Base-by-base conservation (phyloP, 2,888 invertebrate genomes). In the Campoplex capitator region DNA sequence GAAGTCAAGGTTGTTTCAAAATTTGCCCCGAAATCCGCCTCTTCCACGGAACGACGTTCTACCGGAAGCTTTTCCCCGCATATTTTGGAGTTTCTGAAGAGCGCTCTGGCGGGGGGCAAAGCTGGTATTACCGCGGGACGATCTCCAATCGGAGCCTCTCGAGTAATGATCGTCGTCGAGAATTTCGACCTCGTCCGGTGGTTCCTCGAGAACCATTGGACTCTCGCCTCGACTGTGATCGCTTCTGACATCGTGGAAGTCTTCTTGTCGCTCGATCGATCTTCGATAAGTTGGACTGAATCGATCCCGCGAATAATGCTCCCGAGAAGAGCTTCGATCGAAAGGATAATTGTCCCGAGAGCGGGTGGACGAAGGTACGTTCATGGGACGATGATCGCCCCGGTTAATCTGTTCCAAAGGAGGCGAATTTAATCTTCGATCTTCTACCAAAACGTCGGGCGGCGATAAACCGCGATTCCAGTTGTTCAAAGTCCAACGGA, bases 401-500 rank as follows among this genome's bases (percentile, higher is more conserved):
- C 88, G 91, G 65, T 91, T 90, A 23, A 87, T 45, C 11, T 88
- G 71, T 7, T 90, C 80, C 42, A 86, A 48, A 13, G 88, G 78
- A n/a, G 89, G 89, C 0, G 87, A 54, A 42, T 88, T 89, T 38
- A 87, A 79, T 23, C 90, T 88, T 9, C 88, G 92, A 18, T 90
- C 92, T 1, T 90, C 89, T 13, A 81, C 83, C 62, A 84, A 35
- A 0, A 68, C 35, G 6, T 51, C 73, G 4, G 89, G 65, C 13
- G 92, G 89, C n/a, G 90, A 89, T 3, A 75, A 16, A 1, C 78
- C 88, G 13, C 91, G 90, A 73, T 85, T 90, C 91, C 92, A 92
- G 83, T 91, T 94, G 65, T 84, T 93, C 48, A 94, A 85, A 77
- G 91, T 93, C 90, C 93, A 93, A 13, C 94, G 91, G 4, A 94